Evolutionary conservation across 1,140 invertebrate genomes (phyloP), one percentile per base, ranked within the genome.

Genomic region (Bombus waltoni): DNA sequence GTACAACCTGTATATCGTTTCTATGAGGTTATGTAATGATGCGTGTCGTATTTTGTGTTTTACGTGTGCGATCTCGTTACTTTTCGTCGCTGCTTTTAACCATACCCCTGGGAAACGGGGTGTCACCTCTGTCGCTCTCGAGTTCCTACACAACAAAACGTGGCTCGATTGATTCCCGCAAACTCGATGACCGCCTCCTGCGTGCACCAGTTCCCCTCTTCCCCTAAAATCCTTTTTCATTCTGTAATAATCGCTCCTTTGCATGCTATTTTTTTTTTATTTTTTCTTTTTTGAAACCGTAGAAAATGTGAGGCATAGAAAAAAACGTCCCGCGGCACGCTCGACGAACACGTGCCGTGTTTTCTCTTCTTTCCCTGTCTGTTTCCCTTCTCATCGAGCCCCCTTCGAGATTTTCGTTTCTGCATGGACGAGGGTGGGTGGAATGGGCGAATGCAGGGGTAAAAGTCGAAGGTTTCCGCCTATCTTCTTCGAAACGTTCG

Each of bases 281-380:
- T 68, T 71, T 68, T 73, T 42, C 70, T 66, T 76, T 78, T 66
- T 87, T 86, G 72, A 88, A 89, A 90, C 81, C 87, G 88, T 93
- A 93, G 92, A 93, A 92, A 93, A 93, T 91, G 71, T 90, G 90
- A 92, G 91, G 87, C 86, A 86, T 92, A 92, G 85, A 93, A 93
- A 93, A 92, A 92, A 88, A 76, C 81, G 82, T 91, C 80, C 80
- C 88, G 78, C 72, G 81, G 73, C 84, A 86, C 85, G 82, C 74
- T 88, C 86, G 77, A 83, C 79, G 79, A 75, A 79, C 82, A 68
- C 84, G 78, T 76, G 68, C 57, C 66, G 76, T 53, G 47, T 40
- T 80, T 70, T 72, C 73, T 76, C 68, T 47, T n/a, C 32, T 18
- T 5, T 57, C 25, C n/a, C 77, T 71, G 32, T 8, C 8, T 13